Conservation (phyloP, 1,140 invertebrate species). For the Neodiprion pinetum region DNA sequence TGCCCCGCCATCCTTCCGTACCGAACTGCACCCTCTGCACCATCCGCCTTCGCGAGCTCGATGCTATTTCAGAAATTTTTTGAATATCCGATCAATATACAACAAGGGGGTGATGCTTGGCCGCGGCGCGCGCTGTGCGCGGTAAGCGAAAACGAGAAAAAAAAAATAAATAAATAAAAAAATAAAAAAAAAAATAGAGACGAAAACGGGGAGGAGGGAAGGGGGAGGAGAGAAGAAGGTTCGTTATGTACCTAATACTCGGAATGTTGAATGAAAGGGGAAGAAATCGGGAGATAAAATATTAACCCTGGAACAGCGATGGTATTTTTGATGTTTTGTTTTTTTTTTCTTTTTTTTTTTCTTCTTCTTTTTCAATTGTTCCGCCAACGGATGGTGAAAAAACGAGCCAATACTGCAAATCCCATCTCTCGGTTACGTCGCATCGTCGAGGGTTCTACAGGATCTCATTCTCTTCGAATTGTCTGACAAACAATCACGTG, state of each 20-base stretch:
- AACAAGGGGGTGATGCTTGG: neutral
- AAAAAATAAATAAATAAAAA: too few relatives aligned
- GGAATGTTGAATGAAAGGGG: too few relatives aligned
- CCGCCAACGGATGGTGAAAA: too few relatives aligned
- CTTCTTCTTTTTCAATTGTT: too few relatives aligned
- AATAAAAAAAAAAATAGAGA: neutral
- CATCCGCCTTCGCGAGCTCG: constrained; percentile 29
- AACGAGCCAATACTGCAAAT: too few relatives aligned
- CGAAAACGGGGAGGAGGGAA: constrained; percentile 1
- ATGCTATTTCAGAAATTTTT: constrained; percentile 49
- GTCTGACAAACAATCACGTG: too few relatives aligned
- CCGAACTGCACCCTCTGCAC: constrained; percentile 39
- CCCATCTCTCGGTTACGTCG: too few relatives aligned
- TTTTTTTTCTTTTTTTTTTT: constrained; percentile 22
- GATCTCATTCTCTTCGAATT: too few relatives aligned
- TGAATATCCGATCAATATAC: constrained; percentile 59
- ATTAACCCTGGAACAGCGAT: neutral
- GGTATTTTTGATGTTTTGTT: constrained; percentile 15
- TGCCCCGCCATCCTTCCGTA: constrained; percentile 21
- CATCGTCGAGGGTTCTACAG: too few relatives aligned
- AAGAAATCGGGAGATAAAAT: neutral
- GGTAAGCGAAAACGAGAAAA: neutral
- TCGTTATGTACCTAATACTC: too few relatives aligned
- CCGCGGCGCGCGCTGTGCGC: too few relatives aligned
- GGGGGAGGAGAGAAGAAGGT: neutral